A percentile compares a stretch with the other conserved stretches of the same genome.
phyloP scores from a whole-genome alignment of 53 echinoderm and acorn worm species.

The Pentamera pediparva region DNA sequence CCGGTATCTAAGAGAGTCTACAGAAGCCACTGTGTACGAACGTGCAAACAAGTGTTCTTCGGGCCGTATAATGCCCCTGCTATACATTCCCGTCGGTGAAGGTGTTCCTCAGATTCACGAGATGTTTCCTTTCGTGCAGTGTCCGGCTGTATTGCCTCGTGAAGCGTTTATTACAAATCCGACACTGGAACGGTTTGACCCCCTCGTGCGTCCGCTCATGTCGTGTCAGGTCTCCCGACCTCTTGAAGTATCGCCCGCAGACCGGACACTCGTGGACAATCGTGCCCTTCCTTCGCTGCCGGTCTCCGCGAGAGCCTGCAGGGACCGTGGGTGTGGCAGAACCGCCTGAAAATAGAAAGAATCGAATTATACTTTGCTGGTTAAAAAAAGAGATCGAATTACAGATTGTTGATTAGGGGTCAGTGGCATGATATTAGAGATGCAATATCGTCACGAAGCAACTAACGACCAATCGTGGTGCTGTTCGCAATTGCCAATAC shows the following conservation, averaged over 20 bases:
- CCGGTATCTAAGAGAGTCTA: too few species aligned
- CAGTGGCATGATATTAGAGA: too few species aligned
- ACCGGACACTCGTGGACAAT: neutral
- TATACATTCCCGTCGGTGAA: too few species aligned
- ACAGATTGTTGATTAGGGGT: too few species aligned
- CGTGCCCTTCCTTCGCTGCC: neutral
- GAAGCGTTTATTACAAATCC: neutral
- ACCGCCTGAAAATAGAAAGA: neutral
- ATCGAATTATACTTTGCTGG: neutral
- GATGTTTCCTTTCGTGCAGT: neutral
- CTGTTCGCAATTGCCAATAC: too few species aligned
- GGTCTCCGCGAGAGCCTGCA: neutral
- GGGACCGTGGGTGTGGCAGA: neutral
- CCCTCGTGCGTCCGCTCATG: conserved; percentile 10
- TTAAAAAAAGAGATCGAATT: neutral
- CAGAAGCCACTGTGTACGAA: too few species aligned
- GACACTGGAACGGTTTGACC: conserved; percentile 10
- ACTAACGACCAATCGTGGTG: too few species aligned
- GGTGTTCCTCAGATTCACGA: too few species aligned
- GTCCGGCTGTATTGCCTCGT: neutral
- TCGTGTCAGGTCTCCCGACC: neutral
- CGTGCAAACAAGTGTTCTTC: too few species aligned
- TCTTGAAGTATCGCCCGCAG: conserved; percentile 5
- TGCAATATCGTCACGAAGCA: too few species aligned
- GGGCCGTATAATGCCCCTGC: too few species aligned